Evolutionary conservation across 1,140 invertebrate species (phyloP), one percentile per base, ranked within the genome.

Genomic region (Popillia japonica): DNA sequence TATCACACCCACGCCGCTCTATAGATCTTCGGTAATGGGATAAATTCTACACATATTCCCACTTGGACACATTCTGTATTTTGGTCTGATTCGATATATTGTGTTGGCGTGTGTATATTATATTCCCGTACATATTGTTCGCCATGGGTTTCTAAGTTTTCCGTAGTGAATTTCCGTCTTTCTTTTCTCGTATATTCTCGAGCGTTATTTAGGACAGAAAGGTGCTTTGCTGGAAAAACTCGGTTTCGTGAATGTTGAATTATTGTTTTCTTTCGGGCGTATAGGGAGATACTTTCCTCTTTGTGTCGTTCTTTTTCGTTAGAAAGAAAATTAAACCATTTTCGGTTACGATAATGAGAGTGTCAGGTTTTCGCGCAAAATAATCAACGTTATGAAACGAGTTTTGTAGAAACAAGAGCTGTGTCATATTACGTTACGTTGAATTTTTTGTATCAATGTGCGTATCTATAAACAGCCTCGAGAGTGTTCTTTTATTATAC

Each of bases 201-300:
- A 17, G 48, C 17, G 48, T 55, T 55, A 17, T n/a, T 55, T 55
- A 55, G 48, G 17, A 6, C 48, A 17, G n/a, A 17, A 6, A 55
- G n/a, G 48, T 17, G 48, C 10, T 14, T 55, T n/a, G 10, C n/a
- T 55, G 48, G 48, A 55, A 55, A 55, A 55, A 55, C 48, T 55
- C 17, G 48, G 48, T 55, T 55, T 55, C 48, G 48, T 55, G 14
- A 55, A 55, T 55, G 48, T n/a, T 55, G 48, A 55, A 55, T 55
- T 55, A 55, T 55, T 55, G 48, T 17, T 55, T 55, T 55, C 48
- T 55, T 55, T 55, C 14, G 48, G 14, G 48, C 14, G 48, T 55
- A 17, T 6, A 17, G 17, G 3, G 48, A 14, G 48, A 55, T 55
- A 17, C 48, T n/a, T n/a, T 55, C 48, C 48, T 6, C 17, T 55